phyloP scores from a whole-genome alignment of 2,888 invertebrate genomes.

The Pelosia muscerda region DNA sequence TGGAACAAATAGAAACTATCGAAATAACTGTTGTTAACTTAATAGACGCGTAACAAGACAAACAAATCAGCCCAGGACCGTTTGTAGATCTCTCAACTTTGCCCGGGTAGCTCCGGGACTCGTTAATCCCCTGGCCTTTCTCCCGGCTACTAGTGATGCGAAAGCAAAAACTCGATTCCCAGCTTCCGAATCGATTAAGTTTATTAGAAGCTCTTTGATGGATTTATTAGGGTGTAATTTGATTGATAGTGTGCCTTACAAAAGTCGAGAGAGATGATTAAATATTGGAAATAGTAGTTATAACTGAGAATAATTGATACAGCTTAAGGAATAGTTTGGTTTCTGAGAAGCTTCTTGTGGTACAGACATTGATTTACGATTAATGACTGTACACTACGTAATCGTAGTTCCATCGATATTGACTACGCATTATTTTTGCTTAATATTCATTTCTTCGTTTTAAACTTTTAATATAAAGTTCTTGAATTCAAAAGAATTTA shows the following conservation, averaged over 20 bases:
- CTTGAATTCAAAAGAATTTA: no score
- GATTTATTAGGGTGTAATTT: conserved; percentile 23
- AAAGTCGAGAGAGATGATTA: not conserved
- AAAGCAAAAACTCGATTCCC: conserved; percentile 22
- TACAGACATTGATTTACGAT: no score
- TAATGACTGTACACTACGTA: no score
- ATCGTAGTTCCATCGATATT: no score
- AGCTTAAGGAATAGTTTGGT: not conserved
- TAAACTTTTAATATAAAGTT: no score
- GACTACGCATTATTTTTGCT: no score
- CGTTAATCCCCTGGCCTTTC: conserved; percentile 54
- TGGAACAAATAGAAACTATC: conserved; percentile 41
- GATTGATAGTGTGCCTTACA: conserved; percentile 13
- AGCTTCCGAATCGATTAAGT: conserved; percentile 14
- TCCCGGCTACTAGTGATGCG: conserved; percentile 41
- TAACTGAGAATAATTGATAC: not conserved
- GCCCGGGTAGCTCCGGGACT: conserved; percentile 50
- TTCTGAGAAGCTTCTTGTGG: not conserved
- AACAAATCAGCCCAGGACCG: conserved; percentile 54
- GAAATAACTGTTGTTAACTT: conserved; percentile 53
- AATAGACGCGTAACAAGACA: conserved; percentile 56
- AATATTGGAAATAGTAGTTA: conserved; percentile 7
- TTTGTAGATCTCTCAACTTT: conserved; percentile 56
- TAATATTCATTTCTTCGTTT: not conserved
- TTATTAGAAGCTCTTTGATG: conserved; percentile 21